These are phyloP conservation scores for Anthopleura sola DNA, from an alignment of 64 coral and sea anemone species.

Conservation along the genomic window DNA sequence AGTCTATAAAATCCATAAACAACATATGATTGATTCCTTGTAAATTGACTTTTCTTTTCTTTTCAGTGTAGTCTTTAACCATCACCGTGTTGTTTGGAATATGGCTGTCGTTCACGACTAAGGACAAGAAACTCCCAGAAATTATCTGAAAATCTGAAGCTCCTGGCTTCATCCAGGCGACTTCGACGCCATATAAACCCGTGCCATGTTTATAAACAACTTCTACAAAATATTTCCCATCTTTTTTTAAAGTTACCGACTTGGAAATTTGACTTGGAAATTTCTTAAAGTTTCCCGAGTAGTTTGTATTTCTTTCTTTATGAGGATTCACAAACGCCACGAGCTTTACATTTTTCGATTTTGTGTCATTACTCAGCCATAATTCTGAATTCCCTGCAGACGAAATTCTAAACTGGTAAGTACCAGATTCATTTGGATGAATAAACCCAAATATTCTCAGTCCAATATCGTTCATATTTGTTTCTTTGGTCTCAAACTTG, in stretches of 20 bases:
- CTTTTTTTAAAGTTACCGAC: slow-evolving; percentile 25
- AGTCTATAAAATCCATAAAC: slow-evolving; percentile 35
- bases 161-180: slow-evolving; percentile 41
- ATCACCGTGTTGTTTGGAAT: slow-evolving; percentile 40
- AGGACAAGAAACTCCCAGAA: slow-evolving; percentile 23
- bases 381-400: slow-evolving; percentile 69
- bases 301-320: slow-evolving; percentile 2
- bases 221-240: slow-evolving; percentile 47
- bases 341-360: slow-evolving; percentile 11
- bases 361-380: slow-evolving; percentile 62
- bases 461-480: slow-evolving; percentile 53
- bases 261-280: slow-evolving; percentile 54
- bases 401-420: slow-evolving; percentile 71
- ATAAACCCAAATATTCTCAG: slow-evolving; percentile 70
- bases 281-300: slow-evolving; percentile 40
- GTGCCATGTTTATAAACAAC: slow-evolving; percentile 59
- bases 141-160: slow-evolving; percentile 37
- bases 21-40: slow-evolving; percentile 19
- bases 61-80: slow-evolving; percentile 37
- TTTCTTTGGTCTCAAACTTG: background rate
- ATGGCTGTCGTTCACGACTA: slow-evolving; percentile 56
- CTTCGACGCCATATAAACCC: slow-evolving; percentile 43
- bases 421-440: slow-evolving; percentile 25
- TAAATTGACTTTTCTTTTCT: background rate
- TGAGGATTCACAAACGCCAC: slow-evolving; percentile 44